Evolutionary conservation across 2,113 vertebrate species (phyloP), one percentile per base, ranked within the genome.

Genomic region (Cairina moschata): DNA sequence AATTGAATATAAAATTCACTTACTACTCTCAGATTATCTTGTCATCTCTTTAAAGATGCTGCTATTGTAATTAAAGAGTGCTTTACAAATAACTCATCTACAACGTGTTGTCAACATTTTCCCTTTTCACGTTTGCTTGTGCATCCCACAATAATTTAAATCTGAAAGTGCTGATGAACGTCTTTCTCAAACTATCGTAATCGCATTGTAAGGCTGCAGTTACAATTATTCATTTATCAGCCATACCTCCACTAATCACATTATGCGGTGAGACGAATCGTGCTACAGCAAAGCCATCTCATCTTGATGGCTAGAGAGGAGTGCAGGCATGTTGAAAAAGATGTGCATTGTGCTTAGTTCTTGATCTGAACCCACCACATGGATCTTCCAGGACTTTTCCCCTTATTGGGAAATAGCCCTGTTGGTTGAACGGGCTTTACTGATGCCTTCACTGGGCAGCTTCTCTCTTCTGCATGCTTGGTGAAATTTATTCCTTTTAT

Each of bases 181-280:
- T 50, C 26, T 79, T 93, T 85, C 77, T 91, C 88, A 80, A 55
- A 81, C 52, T 65, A 66, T 62, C 29, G 14, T 78, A 86, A 83
- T 38, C 76, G 48, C 31, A 38, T 74, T 50, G 40, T 73, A 21
- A 79, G 38, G 28, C 46, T 88, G 69, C 31, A 23, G 77, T 83
- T 91, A 63, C 42, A 78, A 68, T 32, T 91, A 90, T 84, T 86
- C 38, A 59, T 52, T 95, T 92, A 55, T 75, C 75, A 79, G n/a
- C 62, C 75, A 18, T 63, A 73, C 9, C 14, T 87, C 31, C 40
- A 56, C 59, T 54, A 79, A 90, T 50, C 36, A 54, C 38, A 6
- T 29, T 29, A 18, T 73, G 14, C 44, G 21, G 18, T n/a, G 76
- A 32, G 52, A 36, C 5, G 48, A 94, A 73, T 88, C 68, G 16